Evolutionary conservation across 2,888 invertebrate species (phyloP), one percentile per base, ranked within the genome.

Genomic region (Axea sp.): DNA sequence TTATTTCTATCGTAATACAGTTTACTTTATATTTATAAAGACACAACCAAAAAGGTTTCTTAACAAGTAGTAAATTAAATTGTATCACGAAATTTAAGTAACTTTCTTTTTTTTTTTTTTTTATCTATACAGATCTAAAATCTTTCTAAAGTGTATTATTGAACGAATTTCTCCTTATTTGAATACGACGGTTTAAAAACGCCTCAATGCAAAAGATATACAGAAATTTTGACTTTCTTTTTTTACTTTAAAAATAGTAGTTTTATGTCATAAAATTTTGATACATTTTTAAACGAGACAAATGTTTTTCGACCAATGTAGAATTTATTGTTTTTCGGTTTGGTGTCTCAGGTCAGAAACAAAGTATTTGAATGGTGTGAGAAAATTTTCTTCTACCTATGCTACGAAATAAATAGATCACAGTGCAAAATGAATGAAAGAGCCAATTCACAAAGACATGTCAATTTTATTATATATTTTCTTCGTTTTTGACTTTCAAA

Each of bases 121-220:
- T 67, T 67, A 67, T 68, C 67, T 59, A 9, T 33, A 2, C n/a
- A 3, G 28, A 57, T 49, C 49, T 49, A 2, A 33, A 31, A 43
- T 47, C 30, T 59, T 49, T 47, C 41, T 26, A 14, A 37, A 24
- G 30, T 41, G 14, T 19, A 24, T 49, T 26, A 47, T 49, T 47
- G 28, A 9, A 41, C 33, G 37, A 47, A 11, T 67, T 67, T 67
- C 67, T 41, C 57, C 33, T 57, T 67, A 67, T 57, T 57, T 67
- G 57, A 67, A 22, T 8, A 12, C 22, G 30, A 33, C 28, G 53
- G 53, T 64, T 14, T 12, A 47, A 49, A 62, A 17, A 3, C 15
- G 8, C 24, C 26, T 14, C 12, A 33, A 64, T 45, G 53, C 53
- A 33, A 51, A 49, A 45, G 53, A 43, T 41, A 7, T 53, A 53